Evolutionary conservation across 2,888 invertebrate genomes (phyloP).

Genomic region (Xestoiulus laeticollis): DNA sequence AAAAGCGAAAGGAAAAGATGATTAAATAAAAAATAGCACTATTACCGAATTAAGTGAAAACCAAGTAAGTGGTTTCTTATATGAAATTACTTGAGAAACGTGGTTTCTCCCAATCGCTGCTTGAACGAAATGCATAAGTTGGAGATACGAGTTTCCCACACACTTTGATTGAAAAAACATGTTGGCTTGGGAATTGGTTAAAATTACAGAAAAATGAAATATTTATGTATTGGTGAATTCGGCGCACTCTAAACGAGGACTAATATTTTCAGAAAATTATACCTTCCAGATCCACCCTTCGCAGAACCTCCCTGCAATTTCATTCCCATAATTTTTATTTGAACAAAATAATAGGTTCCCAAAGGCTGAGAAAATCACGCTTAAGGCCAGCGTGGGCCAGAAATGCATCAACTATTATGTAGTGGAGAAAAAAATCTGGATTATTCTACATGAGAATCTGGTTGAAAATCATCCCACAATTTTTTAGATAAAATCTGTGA

Average conservation of each 20-base stretch:
- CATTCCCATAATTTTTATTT: conserved; percentile 35
- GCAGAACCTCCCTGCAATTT: neutral
- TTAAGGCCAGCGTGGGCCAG: conserved; percentile 29
- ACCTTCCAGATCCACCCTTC: neutral
- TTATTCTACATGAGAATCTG: neutral
- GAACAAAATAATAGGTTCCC: conserved; percentile 6
- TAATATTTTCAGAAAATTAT: neutral
- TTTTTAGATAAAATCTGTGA: conserved; percentile 5
- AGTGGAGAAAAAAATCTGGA: neutral
- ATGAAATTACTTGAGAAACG: neutral
- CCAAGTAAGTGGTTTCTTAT: neutral
- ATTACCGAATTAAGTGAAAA: neutral
- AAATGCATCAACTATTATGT: neutral
- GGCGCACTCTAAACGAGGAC: neutral
- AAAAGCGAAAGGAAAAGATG: no score
- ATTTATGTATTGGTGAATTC: neutral
- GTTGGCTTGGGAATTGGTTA: neutral
- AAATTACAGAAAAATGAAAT: neutral
- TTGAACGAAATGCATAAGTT: neutral
- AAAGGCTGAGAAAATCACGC: neutral
- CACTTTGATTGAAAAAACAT: neutral
- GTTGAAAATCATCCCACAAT: neutral
- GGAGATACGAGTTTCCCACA: neutral
- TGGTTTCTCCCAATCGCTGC: neutral
- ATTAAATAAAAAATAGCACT: no score